Conservation (phyloP, 2,888 invertebrate genomes). For the Sphaerophoria rueppellii region DNA sequence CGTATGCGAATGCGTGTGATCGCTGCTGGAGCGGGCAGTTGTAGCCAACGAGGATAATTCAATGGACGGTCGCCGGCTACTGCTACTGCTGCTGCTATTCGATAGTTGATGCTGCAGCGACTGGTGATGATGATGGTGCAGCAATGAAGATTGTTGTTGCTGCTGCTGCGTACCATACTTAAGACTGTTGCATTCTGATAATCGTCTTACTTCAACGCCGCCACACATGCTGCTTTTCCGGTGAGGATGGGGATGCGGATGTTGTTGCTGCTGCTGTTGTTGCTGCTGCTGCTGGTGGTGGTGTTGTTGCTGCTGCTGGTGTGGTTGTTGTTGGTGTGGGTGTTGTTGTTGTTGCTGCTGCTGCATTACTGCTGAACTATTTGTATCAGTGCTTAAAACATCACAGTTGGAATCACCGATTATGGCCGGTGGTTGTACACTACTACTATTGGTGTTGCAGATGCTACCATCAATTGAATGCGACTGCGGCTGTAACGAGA, state of each 20-base stretch:
- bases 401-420: conserved; percentile 82
- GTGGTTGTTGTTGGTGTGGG: conserved; percentile 48
- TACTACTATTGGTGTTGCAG: conserved; percentile 75
- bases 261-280: conserved; percentile 74
- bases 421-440: conserved; percentile 75
- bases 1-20: conserved; percentile 74
- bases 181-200: conserved; percentile 82
- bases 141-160: conserved; percentile 75
- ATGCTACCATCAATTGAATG: conserved; percentile 75
- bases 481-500: conserved; percentile 75
- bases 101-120: conserved; percentile 71
- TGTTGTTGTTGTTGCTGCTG: conserved; percentile 75
- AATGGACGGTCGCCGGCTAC: conserved; percentile 83
- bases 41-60: conserved; percentile 81
- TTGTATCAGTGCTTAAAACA: conserved; percentile 79
- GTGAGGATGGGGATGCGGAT: conserved; percentile 79
- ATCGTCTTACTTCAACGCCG: conserved; percentile 83
- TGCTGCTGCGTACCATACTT: conserved; percentile 75
- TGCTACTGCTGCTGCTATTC: conserved; percentile 72
- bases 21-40: conserved; percentile 74
- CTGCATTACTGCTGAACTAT: conserved; percentile 74
- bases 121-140: conserved; percentile 73
- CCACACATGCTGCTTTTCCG: conserved; percentile 77
- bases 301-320: conserved; percentile 76
- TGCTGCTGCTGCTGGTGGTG: conserved; percentile 61